Percentiles rank a stretch among this genome's conserved stretches.
Conservation (phyloP, 1,140 invertebrate genomes). For the Kradibia gibbosae region DNA sequence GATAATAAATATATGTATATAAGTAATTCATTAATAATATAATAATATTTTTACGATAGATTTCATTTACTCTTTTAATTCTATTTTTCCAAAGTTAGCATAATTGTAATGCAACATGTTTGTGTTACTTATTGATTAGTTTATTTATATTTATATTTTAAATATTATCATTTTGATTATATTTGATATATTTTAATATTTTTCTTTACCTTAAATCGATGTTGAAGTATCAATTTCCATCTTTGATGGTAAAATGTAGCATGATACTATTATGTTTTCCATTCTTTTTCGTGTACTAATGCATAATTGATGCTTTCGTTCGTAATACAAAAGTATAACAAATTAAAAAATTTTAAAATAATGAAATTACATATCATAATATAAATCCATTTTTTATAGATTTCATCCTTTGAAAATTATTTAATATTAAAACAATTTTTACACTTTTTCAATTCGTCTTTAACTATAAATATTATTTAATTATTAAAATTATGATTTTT, state of each 20-base stretch:
- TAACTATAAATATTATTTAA: too few relatives aligned
- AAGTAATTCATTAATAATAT: background rate
- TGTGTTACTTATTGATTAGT: constrained; percentile 17
- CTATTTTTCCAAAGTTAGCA: constrained; percentile 17
- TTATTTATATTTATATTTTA: constrained; percentile 27
- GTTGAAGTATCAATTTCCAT: background rate
- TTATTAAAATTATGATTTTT: too few relatives aligned
- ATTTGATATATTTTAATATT: background rate
- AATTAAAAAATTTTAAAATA: too few relatives aligned
- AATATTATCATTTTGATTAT: background rate
- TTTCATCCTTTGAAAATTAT: too few relatives aligned
- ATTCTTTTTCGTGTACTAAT: too few relatives aligned
- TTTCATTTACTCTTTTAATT: background rate
- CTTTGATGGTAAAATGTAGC: background rate
- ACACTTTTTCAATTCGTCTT: too few relatives aligned
- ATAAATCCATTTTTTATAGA: too few relatives aligned
- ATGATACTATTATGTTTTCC: background rate
- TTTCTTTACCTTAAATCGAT: background rate
- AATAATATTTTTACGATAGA: constrained; percentile 1
- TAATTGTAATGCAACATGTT: background rate
- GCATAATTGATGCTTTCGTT: too few relatives aligned
- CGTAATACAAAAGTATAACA: too few relatives aligned
- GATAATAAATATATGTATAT: too few relatives aligned
- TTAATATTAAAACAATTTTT: too few relatives aligned
- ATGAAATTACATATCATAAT: too few relatives aligned